Evolutionary conservation across 2,797 vertebrate species (phyloP).

Genomic region (Emydoidea blandingii): DNA sequence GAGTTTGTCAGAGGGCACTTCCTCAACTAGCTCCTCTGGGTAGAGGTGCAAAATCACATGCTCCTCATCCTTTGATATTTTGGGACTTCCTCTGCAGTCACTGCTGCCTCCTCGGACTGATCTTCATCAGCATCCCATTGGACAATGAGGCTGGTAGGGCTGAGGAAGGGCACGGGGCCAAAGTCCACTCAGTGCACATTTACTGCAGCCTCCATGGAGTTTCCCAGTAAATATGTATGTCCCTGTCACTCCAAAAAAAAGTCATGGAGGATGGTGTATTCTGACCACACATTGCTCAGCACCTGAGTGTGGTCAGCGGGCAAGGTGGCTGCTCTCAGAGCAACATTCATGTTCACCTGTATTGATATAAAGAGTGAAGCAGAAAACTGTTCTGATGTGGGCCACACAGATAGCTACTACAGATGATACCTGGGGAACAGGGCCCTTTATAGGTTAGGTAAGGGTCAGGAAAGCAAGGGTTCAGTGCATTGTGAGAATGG

Average conservation of each 20-base stretch:
- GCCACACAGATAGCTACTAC: neutral
- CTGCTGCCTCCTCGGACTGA: neutral
- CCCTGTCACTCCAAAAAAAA: neutral
- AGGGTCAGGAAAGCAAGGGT: neutral
- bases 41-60: neutral
- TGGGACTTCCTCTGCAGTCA: neutral
- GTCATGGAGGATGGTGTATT: neutral
- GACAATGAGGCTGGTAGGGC: neutral
- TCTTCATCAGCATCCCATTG: neutral
- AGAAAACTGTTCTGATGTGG: neutral
- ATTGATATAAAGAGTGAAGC: neutral
- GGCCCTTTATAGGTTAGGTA: too few species aligned
- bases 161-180: neutral
- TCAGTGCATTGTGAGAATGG: neutral
- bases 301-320: neutral
- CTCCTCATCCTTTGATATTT: neutral
- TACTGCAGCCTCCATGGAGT: neutral
- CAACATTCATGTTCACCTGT: neutral
- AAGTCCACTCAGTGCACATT: neutral
- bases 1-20: neutral
- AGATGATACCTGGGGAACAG: too few species aligned
- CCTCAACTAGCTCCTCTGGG: neutral
- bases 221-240: neutral
- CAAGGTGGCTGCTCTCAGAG: neutral
- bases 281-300: neutral